Base-by-base conservation (phyloP, 1,140 invertebrate species). In the Zaprionus nigranus region DNA sequence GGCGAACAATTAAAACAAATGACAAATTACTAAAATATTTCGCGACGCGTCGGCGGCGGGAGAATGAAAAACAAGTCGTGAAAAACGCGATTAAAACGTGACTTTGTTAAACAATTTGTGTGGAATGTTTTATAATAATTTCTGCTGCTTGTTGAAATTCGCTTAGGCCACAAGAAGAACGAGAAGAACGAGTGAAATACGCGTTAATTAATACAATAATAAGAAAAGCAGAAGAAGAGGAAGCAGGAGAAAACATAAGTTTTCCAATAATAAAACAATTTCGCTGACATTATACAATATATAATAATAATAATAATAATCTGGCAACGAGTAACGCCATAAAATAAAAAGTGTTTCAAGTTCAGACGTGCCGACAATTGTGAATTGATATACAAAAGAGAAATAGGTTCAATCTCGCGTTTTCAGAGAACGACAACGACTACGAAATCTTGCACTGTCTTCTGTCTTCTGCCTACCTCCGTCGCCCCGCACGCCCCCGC, bases 311-410 rank as follows among this genome's bases (percentile, higher is more conserved):
- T 34, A 34, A 34, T 34, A 34, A 30, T 11, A 11, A 3, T 34
- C 30, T 34, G 11, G 30, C 30, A 34, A 30, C 28, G 28, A 30
- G 28, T 30, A 30, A 3, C 30, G 0, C 2, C 30, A 34, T 34
- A 53, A 51, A 2, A 2, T 17, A 62, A 24, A 62, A 79, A 67
- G 60, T 79, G 76, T 61, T 82, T 79, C 84, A 90, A 88, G 84
- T 84, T 88, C 84, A 88, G 71, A 90, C 84, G 84, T 88, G 85
- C 85, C 81, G 63, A 53, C 63, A 58, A 82, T 88, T 87, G 83
- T 87, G 84, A 67, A 83, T 83, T 81, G 80, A 88, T 90, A 63
- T 72, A 78, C 76, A 87, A 46, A 46, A 87, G 87, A 82, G 81
- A 87, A 83, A 51, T 34, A 59, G 80, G 63, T 88, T 80, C 57